Evolutionary conservation across 30 jellyfish, hydroid and myxozoan genomes (phyloP).

Genomic region (Hydra vulgaris): DNA sequence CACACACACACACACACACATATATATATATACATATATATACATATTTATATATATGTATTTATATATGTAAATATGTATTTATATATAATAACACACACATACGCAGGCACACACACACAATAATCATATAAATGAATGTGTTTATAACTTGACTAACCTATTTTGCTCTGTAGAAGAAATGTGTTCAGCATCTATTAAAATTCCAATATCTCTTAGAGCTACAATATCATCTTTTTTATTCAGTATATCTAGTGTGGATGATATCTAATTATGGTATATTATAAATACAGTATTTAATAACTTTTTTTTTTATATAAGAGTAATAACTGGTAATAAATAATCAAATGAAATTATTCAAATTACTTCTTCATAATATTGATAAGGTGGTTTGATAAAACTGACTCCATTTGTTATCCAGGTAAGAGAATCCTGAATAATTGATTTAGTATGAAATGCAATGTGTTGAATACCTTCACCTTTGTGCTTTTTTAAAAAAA

Average conservation of each 20-base stretch:
- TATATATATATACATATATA: too few species aligned
- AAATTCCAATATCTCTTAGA: conserved; percentile 14
- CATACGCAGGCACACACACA: too few species aligned
- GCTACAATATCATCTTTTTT: conserved; percentile 3
- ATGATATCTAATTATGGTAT: background rate
- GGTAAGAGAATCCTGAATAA: conserved; percentile 28
- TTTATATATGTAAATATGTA: too few species aligned
- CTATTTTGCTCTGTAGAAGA: conserved; percentile 13
- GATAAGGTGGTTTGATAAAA: conserved; percentile 56
- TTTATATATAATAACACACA: background rate
- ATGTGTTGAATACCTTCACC: conserved; percentile 93
- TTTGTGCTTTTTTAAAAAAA: conserved; percentile 52
- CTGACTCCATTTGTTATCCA: conserved; percentile 45
- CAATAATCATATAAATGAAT: too few species aligned
- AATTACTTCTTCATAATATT: conserved; percentile 69
- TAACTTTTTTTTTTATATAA: too few species aligned
- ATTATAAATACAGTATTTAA: background rate
- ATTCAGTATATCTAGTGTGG: conserved; percentile 15
- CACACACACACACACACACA: background rate
- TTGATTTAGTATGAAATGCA: conserved; percentile 44
- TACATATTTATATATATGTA: too few species aligned
- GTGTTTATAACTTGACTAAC: conserved; percentile 15
- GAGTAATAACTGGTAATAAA: background rate
- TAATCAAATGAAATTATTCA: background rate
- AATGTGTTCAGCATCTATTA: conserved; percentile 23